phyloP scores from a whole-genome alignment of 2,113 vertebrate genomes.

The Chaetodon auriga region DNA sequence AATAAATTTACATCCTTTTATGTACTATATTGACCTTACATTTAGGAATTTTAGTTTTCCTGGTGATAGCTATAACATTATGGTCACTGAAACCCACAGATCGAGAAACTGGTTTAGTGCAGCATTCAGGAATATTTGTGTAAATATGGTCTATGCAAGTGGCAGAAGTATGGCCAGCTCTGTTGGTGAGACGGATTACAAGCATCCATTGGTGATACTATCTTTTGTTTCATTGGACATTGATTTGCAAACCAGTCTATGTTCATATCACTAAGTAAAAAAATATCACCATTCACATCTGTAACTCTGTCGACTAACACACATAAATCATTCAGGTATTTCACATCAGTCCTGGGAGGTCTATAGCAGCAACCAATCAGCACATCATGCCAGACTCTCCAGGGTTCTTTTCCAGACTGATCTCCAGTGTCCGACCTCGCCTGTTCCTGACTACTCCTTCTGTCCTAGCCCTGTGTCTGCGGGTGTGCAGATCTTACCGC shows the following conservation, averaged over 20 bases:
- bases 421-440: too few relatives aligned
- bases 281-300: neutral
- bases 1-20: neutral
- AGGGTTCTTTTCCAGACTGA: too few relatives aligned
- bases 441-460: too few relatives aligned
- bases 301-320: neutral
- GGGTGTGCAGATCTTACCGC: too few relatives aligned
- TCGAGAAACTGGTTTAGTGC: too few relatives aligned
- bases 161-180: neutral
- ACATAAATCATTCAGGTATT: neutral
- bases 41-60: too few relatives aligned
- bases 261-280: neutral
- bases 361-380: too few relatives aligned
- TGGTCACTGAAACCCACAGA: too few relatives aligned
- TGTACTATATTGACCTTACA: neutral
- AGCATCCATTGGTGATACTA: neutral
- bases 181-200: neutral
- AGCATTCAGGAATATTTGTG: neutral
- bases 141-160: neutral
- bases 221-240: neutral
- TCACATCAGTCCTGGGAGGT: neutral
- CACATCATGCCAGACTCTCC: too few relatives aligned
- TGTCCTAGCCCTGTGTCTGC: too few relatives aligned
- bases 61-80: neutral
- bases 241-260: neutral